Evolutionary conservation across 2,888 invertebrate genomes (phyloP), one percentile per base, ranked within the genome.

Genomic region (Troilus luridus): DNA sequence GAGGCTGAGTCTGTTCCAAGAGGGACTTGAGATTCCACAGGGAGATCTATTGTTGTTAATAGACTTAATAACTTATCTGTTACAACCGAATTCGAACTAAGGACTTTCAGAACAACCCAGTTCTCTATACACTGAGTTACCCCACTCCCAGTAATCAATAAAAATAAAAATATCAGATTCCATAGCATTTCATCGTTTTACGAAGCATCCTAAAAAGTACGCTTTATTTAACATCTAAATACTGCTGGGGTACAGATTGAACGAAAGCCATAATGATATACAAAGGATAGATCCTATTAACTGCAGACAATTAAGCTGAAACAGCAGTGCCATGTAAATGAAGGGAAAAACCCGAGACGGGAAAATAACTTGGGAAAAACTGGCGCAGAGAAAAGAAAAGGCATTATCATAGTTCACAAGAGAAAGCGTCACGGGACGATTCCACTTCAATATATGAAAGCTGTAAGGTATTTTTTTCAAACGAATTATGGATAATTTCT

Each of bases 321-420:
- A 77, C 72, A 41, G 72, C 72, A 19, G 72, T 77, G 41, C 41
- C 72, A 77, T 77, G 72, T 17, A 77, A 77, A 77, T 77, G 72
- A 77, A 77, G 72, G 72, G 41, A 77, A 77, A 77, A 77, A 77
- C 41, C 41, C 72, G 27, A 77, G 72, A 19, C 7, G 19, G 72
- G 9, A 77, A 77, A 77, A 77, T 77, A 77, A 41, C 41, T 77
- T 77, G 27, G 41, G 27, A 8, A 8, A 72, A 77, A 77, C 72
- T 77, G 72, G 27, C 8, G 72, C 27, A 41, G 41, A 77, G 72
- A 17, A 24, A 77, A 67, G 27, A 77, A 77, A 77, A 77, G 27
- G 72, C 72, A 77, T 77, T 77, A 77, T 6, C 41, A 77, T 77
- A 77, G 72, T n/a, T 64, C n/a, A 8, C 1, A 5, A 24, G 12